Conservation (phyloP, 2,113 vertebrate genomes). For the Eulemur rufifrons region DNA sequence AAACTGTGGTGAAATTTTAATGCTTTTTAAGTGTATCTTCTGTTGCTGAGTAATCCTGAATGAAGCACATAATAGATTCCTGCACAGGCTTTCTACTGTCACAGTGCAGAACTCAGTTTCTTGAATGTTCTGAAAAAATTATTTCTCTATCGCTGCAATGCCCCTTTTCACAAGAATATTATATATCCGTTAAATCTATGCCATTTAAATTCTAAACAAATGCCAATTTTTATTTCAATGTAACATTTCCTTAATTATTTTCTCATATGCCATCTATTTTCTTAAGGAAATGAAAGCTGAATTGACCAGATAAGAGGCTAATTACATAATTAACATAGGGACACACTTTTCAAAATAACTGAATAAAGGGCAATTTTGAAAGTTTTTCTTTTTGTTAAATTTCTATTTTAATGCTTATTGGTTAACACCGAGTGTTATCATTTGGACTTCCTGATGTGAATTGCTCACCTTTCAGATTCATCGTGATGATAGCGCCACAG, state of each 20-base stretch:
- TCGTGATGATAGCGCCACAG: not conserved
- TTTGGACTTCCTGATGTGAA: not conserved
- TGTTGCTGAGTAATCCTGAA: not conserved
- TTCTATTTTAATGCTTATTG: not conserved
- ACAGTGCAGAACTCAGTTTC: not conserved
- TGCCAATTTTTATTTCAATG: not conserved
- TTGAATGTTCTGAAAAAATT: not conserved
- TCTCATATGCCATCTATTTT: not conserved
- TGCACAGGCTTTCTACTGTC: not conserved
- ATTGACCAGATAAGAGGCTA: not conserved
- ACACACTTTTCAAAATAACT: not conserved
- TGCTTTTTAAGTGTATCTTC: not conserved
- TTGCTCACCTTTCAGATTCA: not conserved
- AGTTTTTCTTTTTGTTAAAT: not conserved
- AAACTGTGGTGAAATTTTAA: not conserved
- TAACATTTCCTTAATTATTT: not conserved
- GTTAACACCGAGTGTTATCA: not conserved
- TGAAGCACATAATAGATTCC: not conserved
- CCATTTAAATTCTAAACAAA: not conserved
- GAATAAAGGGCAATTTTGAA: not conserved
- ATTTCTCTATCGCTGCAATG: not conserved
- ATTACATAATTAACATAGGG: not conserved
- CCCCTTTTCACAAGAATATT: not conserved
- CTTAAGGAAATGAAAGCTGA: not conserved
- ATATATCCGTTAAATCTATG: not conserved